Evolutionary conservation across 2,113 vertebrate species (phyloP).

Genomic region (Todiramphus saurophagus): DNA sequence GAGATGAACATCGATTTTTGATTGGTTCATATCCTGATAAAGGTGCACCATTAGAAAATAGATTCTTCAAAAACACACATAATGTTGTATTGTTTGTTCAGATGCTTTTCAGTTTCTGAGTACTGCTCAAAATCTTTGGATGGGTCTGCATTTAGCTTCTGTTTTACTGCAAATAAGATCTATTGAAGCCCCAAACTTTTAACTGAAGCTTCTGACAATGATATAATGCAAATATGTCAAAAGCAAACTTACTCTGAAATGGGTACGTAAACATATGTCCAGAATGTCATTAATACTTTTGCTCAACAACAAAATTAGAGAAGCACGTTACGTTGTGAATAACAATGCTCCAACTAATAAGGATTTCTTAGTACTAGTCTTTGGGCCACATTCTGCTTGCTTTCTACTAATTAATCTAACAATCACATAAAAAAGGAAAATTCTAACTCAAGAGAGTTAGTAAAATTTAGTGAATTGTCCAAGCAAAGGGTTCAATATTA

Average conservation of each 20-base stretch:
- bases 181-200: neutral
- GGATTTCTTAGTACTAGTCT: neutral
- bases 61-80: neutral
- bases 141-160: slow-evolving; percentile 21
- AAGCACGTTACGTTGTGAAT: neutral
- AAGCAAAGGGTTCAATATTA: neutral
- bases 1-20: slow-evolving; percentile 39
- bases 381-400: neutral
- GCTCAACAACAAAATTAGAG: neutral
- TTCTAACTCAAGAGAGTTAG: neutral
- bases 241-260: slow-evolving; percentile 19
- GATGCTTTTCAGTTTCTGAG: slow-evolving; percentile 6
- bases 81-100: neutral
- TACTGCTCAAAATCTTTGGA: neutral
- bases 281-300: slow-evolving; percentile 18
- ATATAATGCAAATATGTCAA: neutral
- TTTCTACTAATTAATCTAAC: neutral
- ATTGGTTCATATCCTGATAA: slow-evolving; percentile 5
- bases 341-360: neutral
- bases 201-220: slow-evolving; percentile 17
- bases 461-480: neutral
- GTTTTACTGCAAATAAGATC: slow-evolving; percentile 4
- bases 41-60: neutral
- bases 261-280: neutral
- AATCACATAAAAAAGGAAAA: neutral